These are phyloP conservation scores for Brachypalpus laphriformis DNA, from an alignment of 2,888 invertebrate genomes.

Conservation along the genomic window DNA sequence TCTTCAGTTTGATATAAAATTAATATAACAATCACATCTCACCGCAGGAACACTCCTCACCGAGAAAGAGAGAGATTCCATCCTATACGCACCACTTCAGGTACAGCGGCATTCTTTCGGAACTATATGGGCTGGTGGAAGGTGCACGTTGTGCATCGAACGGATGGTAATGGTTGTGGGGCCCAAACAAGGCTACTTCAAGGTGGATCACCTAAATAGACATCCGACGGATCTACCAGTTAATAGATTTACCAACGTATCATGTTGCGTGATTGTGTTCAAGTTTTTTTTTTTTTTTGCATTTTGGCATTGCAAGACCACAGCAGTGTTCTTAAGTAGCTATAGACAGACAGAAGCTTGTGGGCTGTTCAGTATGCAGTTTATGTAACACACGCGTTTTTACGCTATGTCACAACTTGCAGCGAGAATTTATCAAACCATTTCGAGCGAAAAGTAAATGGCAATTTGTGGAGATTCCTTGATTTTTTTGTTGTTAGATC, in stretches of 20 bases:
- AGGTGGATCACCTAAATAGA: slow-evolving; percentile 74
- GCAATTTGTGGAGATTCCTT: slow-evolving; percentile 76
- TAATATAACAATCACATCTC: slow-evolving; percentile 74
- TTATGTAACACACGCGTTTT: slow-evolving; percentile 75
- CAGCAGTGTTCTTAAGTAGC: slow-evolving; percentile 40
- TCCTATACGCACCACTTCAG: slow-evolving; percentile 39
- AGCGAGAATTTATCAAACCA: slow-evolving; percentile 70
- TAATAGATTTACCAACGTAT: slow-evolving; percentile 73
- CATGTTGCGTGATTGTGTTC: slow-evolving; percentile 52
- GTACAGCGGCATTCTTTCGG: slow-evolving; percentile 62
- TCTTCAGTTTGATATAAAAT: slow-evolving; percentile 52
- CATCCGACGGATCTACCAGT: slow-evolving; percentile 72
- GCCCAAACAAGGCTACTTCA: slow-evolving; percentile 70
- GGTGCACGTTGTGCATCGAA: slow-evolving; percentile 54
- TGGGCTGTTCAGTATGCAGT: slow-evolving; percentile 75
- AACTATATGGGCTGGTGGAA: slow-evolving; percentile 71
- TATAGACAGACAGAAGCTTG: slow-evolving; percentile 12
- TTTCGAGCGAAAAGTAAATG: slow-evolving; percentile 72
- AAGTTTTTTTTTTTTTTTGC: slow-evolving; percentile 8
- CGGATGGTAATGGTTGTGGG: slow-evolving; percentile 62
- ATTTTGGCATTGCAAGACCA: slow-evolving; percentile 28
- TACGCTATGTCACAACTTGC: slow-evolving; percentile 74
- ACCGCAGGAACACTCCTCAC: slow-evolving; percentile 60
- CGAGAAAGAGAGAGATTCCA: slow-evolving; percentile 44
- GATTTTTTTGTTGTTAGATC: slow-evolving; percentile 29